Conservation (phyloP, 2,888 invertebrate genomes). For the Amphipyra berbera region DNA sequence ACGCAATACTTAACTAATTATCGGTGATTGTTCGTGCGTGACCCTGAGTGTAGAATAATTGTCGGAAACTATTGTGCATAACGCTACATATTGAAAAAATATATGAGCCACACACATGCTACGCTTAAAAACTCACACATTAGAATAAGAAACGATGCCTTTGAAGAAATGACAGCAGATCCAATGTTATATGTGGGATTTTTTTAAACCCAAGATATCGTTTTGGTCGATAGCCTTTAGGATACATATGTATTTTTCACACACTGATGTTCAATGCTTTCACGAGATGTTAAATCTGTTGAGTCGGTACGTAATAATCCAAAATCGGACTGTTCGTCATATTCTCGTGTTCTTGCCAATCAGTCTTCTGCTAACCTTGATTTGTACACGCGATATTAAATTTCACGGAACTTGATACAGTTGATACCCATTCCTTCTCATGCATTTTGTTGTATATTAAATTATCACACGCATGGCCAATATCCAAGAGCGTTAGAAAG, state of each 20-base stretch:
- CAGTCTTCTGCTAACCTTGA: conserved; percentile 22
- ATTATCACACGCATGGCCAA: conserved; percentile 64
- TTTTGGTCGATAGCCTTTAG: too few species aligned
- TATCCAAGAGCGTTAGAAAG: conserved; percentile 80
- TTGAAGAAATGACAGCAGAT: too few species aligned
- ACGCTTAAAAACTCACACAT: conserved; percentile 4
- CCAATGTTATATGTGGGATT: too few species aligned
- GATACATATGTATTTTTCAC: too few species aligned
- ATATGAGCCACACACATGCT: conserved; percentile 5
- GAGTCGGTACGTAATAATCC: too few species aligned
- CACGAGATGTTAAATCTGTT: too few species aligned
- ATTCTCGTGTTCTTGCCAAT: conserved; percentile 3
- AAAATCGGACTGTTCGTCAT: too few species aligned
- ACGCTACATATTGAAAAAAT: conserved; percentile 30
- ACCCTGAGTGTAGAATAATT: conserved; percentile 26
- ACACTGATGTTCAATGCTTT: too few species aligned
- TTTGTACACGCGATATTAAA: conserved; percentile 26
- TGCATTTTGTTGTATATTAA: conserved; percentile 48
- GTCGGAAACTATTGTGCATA: conserved; percentile 42
- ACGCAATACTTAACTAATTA: conserved; percentile 29
- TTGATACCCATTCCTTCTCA: conserved; percentile 37
- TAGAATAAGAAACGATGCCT: too few species aligned
- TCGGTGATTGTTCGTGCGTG: conserved; percentile 43
- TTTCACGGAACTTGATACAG: conserved; percentile 31
- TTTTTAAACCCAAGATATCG: too few species aligned